Base-by-base conservation (phyloP, 2,888 invertebrate genomes). In the Microctonus aethiopoides region DNA sequence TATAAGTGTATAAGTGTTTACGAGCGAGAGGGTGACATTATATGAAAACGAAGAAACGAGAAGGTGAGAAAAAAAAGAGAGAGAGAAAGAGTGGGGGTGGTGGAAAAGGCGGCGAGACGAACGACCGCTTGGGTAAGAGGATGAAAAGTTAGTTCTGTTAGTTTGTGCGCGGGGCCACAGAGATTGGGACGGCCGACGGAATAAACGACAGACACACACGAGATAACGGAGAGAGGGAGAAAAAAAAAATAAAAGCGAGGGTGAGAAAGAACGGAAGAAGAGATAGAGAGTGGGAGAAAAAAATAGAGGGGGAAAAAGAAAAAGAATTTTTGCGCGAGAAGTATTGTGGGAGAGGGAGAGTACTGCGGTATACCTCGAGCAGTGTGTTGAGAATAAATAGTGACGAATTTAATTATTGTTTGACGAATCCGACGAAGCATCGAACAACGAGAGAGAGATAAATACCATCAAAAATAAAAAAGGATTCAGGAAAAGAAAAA, bases 101-200 rank as follows among this genome's bases (percentile, higher is more conserved):
- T 51, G 24, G 63, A 67, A 64, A 68, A 68, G 71, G 69, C 66
- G 68, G 76, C 72, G 78, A 77, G 78, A 70, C 54, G 64, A 56
- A 56, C 59, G 46, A 69, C 32, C 70, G 56, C 71, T 74, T 69
- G 72, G 46, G 61, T 67, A 69, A 72, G 52, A 36, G 59, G 73
- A 70, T 70, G 64, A 75, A 83, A 80, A 81, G 80, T 83, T 83
- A 74, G 80, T 82, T 82, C 78, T 83, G 83, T 86, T 85, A 86
- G 86, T 86, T 86, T 83, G 84, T 85, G 86, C 85, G 85, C 86
- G 85, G 84, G 86, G 83, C 82, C 86, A 85, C 85, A 82, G 80
- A 83, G 84, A 86, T 80, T 83, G 83, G 82, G 83, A 86, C 85
- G 84, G 80, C 78, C 80, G 81, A 80, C 77, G 75, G 70, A 75